Base-by-base conservation (phyloP, 2,113 vertebrate species). In the Pygathrix nemaeus region DNA sequence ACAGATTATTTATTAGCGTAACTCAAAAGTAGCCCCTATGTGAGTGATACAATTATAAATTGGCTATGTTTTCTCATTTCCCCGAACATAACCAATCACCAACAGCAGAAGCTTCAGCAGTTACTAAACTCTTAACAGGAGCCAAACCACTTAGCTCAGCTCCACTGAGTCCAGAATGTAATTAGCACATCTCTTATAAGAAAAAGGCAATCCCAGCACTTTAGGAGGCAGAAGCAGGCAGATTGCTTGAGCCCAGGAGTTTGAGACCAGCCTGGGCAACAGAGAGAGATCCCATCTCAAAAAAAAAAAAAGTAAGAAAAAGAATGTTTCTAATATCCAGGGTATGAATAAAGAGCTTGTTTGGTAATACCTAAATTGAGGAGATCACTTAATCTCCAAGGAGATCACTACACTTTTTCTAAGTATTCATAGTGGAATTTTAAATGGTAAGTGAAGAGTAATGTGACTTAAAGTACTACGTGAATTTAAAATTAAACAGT, bases 311-410 rank as follows among this genome's bases (percentile, higher is more conserved):
- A 64, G 30, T 30, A 90, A 55, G 50, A 79, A 81, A 61, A 73
- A 89, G 10, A 88, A 83, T 73, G 30, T 64, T 83, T 79, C 52
- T 61, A 90, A 82, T 43, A 82, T 2, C 76, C 18, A 68, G 45
- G 48, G 1, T 61, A 59, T 23, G 11, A 94, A 38, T 78, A 81
- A 90, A 64, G 75, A 82, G 59, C 35, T 21, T 96, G 23, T 83
- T 76, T 76, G 12, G 5, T 82, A 75, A 92, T 50, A 66, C 21
- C 13, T 75, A 48, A 92, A 90, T 90, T 96, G 94, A 92, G 79
- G 50, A 82, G 17, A 89, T 32, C 78, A 87, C 6, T 75, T 55
- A 55, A 55, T 55, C 52, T 20, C 52, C 52, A 94, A 92, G 73
- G 50, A 82, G 27, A 89, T 32, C 78, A 87, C 6, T 75, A 75